phyloP scores from a whole-genome alignment of 2,888 invertebrate genomes.

The Melinaea marsaeus region DNA sequence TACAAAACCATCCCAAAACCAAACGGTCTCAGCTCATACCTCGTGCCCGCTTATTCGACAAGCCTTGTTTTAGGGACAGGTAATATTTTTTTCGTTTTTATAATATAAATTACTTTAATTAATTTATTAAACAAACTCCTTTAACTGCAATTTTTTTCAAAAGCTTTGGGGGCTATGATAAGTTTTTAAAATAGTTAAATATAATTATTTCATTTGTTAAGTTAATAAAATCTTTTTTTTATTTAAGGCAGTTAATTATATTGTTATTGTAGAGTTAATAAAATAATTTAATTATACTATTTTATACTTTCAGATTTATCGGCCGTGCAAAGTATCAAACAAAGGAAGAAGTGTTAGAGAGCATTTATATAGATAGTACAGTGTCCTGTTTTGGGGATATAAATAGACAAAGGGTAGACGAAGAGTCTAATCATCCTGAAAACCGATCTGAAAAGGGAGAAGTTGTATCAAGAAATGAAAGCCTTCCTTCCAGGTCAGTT shows the following conservation, averaged over 20 bases:
- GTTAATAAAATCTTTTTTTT: no score
- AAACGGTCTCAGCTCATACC: conserved; percentile 88
- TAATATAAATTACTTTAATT: not conserved
- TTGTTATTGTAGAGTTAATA: no score
- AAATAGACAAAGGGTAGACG: conserved; percentile 59
- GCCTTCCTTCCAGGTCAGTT: conserved; percentile 61
- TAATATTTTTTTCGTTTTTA: conserved; percentile 47
- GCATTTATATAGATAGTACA: conserved; percentile 73
- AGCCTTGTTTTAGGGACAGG: conserved; percentile 86
- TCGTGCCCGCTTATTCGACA: conserved; percentile 86
- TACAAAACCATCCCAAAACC: conserved; percentile 79
- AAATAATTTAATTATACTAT: no score
- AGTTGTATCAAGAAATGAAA: conserved; percentile 55
- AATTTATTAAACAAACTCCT: not conserved
- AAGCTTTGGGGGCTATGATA: not conserved
- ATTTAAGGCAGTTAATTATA: no score
- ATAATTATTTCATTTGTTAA: no score
- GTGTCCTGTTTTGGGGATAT: conserved; percentile 74
- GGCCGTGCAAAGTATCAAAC: conserved; percentile 73
- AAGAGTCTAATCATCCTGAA: conserved; percentile 44
- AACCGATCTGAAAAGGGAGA: conserved; percentile 60
- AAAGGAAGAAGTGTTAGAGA: conserved; percentile 73
- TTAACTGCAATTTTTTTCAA: not conserved
- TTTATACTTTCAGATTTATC: conserved; percentile 54
- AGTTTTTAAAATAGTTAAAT: no score